These are phyloP conservation scores for Pomacea maculata DNA, from an alignment of 1,140 invertebrate species.

Conservation along the genomic window DNA sequence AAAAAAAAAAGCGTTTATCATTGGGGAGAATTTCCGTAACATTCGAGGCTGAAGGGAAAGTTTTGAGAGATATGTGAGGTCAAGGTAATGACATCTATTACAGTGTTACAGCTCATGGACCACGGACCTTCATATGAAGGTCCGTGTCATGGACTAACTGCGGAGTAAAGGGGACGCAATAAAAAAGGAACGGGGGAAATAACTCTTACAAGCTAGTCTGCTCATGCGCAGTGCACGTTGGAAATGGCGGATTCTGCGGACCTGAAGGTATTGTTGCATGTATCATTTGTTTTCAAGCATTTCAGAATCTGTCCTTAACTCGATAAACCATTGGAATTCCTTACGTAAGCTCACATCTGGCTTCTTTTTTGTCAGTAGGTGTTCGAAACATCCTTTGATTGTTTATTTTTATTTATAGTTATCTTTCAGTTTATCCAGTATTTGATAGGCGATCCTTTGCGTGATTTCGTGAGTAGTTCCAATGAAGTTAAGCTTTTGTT, in stretches of 20 bases:
- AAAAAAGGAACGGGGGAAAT: too few relatives aligned
- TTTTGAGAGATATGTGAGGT: too few relatives aligned
- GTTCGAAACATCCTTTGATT: background rate
- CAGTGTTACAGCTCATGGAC: too few relatives aligned
- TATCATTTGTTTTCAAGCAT: slow-evolving; percentile 4
- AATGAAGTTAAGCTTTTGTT: too few relatives aligned
- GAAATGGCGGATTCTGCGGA: slow-evolving; percentile 43
- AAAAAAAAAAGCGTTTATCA: too few relatives aligned
- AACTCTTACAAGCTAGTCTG: background rate
- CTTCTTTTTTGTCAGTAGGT: background rate
- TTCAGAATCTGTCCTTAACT: background rate
- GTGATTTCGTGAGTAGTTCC: too few relatives aligned
- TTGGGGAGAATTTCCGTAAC: too few relatives aligned
- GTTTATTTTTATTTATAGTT: background rate
- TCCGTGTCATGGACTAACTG: too few relatives aligned
- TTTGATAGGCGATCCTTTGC: background rate
- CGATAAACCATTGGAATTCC: background rate
- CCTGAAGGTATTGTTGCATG: slow-evolving; percentile 34
- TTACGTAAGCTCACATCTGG: background rate
- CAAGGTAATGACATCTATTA: too few relatives aligned
- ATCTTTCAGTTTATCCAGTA: background rate
- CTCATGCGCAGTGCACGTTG: slow-evolving; percentile 28
- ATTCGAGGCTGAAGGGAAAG: too few relatives aligned
- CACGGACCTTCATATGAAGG: too few relatives aligned
- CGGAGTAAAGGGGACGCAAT: too few relatives aligned